These are phyloP conservation scores for Hydrozoanthus tunicans DNA, from an alignment of 64 coral and sea anemone species.

Conservation along the genomic window DNA sequence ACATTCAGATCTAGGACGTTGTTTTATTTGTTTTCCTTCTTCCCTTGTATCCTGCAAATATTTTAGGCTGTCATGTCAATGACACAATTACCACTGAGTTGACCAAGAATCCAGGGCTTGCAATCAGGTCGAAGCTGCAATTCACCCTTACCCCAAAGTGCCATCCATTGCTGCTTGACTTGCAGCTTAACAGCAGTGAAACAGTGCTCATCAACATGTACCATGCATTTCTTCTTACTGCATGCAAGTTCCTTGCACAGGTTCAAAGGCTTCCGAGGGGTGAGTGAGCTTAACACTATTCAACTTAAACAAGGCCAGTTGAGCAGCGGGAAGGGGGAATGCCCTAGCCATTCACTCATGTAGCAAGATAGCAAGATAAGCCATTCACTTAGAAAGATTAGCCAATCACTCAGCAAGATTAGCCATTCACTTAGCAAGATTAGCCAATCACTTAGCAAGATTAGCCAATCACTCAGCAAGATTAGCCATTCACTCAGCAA, in stretches of 20 bases:
- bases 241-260: conserved; percentile 68
- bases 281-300: not conserved
- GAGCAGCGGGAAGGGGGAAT: no score
- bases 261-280: conserved; percentile 65
- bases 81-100: conserved; percentile 46
- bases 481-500: no score
- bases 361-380: no score
- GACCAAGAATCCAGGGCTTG: conserved; percentile 15
- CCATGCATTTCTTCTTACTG: conserved; percentile 68
- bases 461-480: no score
- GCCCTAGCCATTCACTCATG: not conserved
- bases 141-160: conserved; percentile 65
- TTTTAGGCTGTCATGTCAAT: conserved; percentile 6
- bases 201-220: conserved; percentile 64
- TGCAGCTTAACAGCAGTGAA: conserved; percentile 48
- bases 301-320: no score
- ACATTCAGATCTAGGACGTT: no score
- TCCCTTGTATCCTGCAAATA: no score
- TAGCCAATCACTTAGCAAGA: no score
- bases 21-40: no score
- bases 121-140: conserved; percentile 31
- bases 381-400: no score
- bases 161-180: conserved; percentile 81
- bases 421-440: no score
- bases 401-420: no score